These are phyloP conservation scores for Chrysogorgia sp. DNA, from an alignment of 92 coral and sea anemone species.

Conservation along the genomic window DNA sequence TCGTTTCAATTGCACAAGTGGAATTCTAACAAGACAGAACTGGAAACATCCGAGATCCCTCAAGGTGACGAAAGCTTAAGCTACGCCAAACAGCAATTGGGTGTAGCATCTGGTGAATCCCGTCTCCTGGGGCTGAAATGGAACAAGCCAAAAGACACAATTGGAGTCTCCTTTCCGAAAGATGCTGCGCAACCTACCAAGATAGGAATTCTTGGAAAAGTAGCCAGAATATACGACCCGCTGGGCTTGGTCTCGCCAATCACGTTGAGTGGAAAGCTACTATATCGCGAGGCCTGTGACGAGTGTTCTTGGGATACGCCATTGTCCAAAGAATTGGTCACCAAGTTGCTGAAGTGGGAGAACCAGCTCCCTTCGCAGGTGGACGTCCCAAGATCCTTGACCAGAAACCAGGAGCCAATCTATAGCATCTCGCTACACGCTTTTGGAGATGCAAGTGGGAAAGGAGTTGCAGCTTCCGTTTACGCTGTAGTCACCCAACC, in stretches of 20 bases:
- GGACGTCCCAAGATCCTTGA: too few relatives aligned
- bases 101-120: constrained; percentile 42
- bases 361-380: background rate
- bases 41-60: too few relatives aligned
- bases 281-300: constrained; percentile 54
- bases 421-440: constrained; percentile 25
- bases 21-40: too few relatives aligned
- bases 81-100: constrained; percentile 58
- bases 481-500: constrained; percentile 35
- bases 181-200: constrained; percentile 42
- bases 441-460: constrained; percentile 52
- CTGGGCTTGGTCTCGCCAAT: constrained; percentile 63
- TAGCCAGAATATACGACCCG: constrained; percentile 60
- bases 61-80: constrained; percentile 5
- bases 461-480: too few relatives aligned
- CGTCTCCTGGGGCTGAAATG: constrained; percentile 50
- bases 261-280: constrained; percentile 51
- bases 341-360: constrained; percentile 33
- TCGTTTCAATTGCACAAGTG: constrained; percentile 63
- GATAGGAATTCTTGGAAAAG: constrained; percentile 53
- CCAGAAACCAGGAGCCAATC: constrained; percentile 28
- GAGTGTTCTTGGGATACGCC: constrained; percentile 47
- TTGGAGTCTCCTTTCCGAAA: constrained; percentile 39
- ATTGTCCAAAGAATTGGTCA: constrained; percentile 24
- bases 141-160: constrained; percentile 47